These are phyloP conservation scores for Neria commutata DNA, from an alignment of 2,888 invertebrate genomes.

Conservation along the genomic window DNA sequence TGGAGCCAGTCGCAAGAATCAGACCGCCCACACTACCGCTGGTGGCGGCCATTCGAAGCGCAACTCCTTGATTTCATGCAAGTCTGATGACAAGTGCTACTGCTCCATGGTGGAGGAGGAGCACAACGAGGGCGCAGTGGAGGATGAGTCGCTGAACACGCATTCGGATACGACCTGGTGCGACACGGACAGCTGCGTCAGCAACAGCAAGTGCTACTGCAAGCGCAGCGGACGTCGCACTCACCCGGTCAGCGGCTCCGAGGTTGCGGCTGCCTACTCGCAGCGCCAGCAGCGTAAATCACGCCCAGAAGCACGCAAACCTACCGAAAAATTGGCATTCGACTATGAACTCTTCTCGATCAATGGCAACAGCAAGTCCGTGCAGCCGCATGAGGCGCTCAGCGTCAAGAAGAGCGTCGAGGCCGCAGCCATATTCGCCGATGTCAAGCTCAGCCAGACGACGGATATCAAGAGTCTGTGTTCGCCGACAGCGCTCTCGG, in stretches of 20 bases:
- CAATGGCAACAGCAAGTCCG: conserved; percentile 65
- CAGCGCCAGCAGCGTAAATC: conserved; percentile 46
- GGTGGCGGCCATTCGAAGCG: conserved; percentile 38
- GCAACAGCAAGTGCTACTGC: conserved; percentile 88
- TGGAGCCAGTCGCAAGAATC: background rate
- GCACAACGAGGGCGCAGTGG: conserved; percentile 39
- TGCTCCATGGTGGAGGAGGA: conserved; percentile 66
- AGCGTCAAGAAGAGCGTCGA: conserved; percentile 89
- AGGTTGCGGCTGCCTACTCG: conserved; percentile 35
- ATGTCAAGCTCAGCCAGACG: conserved; percentile 73
- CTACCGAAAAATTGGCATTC: conserved; percentile 71
- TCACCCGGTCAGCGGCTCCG: conserved; percentile 16
- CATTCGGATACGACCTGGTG: conserved; percentile 67
- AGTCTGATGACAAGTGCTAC: conserved; percentile 68
- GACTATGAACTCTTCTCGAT: conserved; percentile 76
- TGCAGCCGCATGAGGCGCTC: conserved; percentile 71
- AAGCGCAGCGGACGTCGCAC: conserved; percentile 48
- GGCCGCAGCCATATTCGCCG: conserved; percentile 84
- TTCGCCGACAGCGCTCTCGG: conserved; percentile 21
- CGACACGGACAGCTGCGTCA: conserved; percentile 84
- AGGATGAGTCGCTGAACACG: conserved; percentile 62
- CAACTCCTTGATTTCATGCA: conserved; percentile 61
- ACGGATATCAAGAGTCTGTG: conserved; percentile 69
- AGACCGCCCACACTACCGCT: background rate
- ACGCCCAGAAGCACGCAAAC: conserved; percentile 44